Evolutionary conservation across 2,113 vertebrate genomes (phyloP), one percentile per base, ranked within the genome.

Genomic region (Hyperopisus bebe): DNA sequence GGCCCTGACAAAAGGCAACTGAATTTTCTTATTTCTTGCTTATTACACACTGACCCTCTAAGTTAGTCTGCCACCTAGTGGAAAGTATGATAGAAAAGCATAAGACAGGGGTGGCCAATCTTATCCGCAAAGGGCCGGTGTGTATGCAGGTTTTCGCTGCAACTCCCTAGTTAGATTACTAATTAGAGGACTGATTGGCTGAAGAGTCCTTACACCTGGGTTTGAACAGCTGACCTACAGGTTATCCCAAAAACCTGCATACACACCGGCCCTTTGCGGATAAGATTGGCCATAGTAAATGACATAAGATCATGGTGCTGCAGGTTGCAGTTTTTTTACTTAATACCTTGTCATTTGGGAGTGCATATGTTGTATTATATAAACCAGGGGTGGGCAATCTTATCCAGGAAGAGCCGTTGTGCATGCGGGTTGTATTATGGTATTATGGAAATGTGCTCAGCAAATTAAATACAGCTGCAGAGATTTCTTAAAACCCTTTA

Each of bases 401-500:
- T 55, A 53, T 53, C 17, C 17, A 53, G 17, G 51, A 53, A 53
- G 51, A 17, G 17, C 17, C 15, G 15, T 17, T 51, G 50, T 17
- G 15, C 15, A 53, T 53, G 51, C 51, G 5, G 66, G 31, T 80
- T 35, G 35, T 39, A 77, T 77, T 39, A 35, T 77, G 70, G 70
- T 42, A 77, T 77, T 17, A 35, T 77, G 6, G 31, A 77, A 77
- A 77, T 19, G 13, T 35, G 31, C 31, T 77, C 70, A 77, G 70
- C 70, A 77, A 77, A 77, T 77, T 39, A 77, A 47, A 47, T 21
- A 47, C 15, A 42, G 24, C 21, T 46, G 19, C 6, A 46, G 19
- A 9, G 2, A 44, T 6, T 24, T 66, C 19, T 2, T 13, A 44
- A 53, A 53, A 44, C 42, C 27, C 35, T 90, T 93, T 91, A 90